Conservation (phyloP, 2,888 invertebrate species). For the Antheraea yamamai region DNA sequence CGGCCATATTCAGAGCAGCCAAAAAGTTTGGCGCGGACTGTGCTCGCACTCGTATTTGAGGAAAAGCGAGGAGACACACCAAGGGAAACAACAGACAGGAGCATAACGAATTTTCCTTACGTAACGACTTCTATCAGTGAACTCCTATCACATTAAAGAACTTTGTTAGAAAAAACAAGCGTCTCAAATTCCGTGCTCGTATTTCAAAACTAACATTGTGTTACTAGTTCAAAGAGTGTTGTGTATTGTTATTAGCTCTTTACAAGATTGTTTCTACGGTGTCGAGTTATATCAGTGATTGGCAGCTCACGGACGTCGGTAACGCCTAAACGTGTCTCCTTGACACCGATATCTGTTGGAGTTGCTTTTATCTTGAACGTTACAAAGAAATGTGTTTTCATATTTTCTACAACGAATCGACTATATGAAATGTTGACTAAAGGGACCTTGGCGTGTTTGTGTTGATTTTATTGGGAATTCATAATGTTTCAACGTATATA, state of each 20-base stretch:
- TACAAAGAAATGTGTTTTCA: neutral
- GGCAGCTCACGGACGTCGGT: constrained; percentile 13
- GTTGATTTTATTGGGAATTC: neutral
- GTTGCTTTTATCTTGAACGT: constrained; percentile 14
- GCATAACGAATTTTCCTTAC: too few relatives aligned
- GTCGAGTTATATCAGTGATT: constrained; percentile 13
- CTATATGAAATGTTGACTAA: neutral
- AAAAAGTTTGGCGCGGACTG: too few relatives aligned
- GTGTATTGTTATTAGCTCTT: neutral
- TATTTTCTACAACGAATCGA: neutral
- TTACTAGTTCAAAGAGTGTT: neutral
- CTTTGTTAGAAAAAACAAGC: neutral
- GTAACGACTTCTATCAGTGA: too few relatives aligned
- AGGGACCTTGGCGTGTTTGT: neutral
- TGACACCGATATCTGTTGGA: constrained; percentile 12
- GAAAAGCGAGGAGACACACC: too few relatives aligned
- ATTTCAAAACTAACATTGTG: neutral
- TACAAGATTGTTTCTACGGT: constrained; percentile 11
- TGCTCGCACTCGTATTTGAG: too few relatives aligned
- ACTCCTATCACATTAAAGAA: too few relatives aligned
- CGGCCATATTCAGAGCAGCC: too few relatives aligned
- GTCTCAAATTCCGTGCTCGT: neutral
- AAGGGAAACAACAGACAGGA: too few relatives aligned
- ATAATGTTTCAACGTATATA: too few relatives aligned
- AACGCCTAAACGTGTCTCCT: constrained; percentile 14